A percentile compares a stretch with the other conserved stretches of the same genome.
These are phyloP conservation scores for Phaethon lepturus DNA, from an alignment of 2,113 vertebrate genomes.

Conservation along the genomic window DNA sequence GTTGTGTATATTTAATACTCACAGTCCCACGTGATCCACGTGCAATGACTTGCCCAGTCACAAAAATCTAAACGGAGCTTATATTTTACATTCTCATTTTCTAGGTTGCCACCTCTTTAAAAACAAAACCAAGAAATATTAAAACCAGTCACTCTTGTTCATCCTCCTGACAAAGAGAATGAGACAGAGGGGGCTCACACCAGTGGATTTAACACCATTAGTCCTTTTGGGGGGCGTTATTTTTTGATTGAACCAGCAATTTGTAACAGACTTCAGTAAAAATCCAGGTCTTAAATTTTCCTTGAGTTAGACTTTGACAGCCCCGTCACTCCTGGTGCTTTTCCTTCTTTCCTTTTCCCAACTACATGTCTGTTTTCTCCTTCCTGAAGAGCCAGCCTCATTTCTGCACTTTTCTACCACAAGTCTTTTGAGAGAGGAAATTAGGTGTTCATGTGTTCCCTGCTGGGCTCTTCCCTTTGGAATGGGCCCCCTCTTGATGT, in stretches of 20 bases:
- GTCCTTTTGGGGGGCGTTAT: neutral
- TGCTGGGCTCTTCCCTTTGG: neutral
- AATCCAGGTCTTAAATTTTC: neutral
- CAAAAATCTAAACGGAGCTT: neutral
- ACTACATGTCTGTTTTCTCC: neutral
- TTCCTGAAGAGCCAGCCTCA: neutral
- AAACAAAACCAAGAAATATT: neutral
- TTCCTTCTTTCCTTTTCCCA: neutral
- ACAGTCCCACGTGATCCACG: neutral
- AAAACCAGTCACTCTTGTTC: neutral
- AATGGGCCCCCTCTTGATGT: neutral
- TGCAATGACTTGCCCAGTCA: neutral
- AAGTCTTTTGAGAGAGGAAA: neutral
- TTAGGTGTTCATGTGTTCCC: neutral
- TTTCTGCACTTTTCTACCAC: neutral
- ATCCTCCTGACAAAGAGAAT: neutral
- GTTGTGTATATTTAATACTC: neutral
- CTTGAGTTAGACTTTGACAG: neutral
- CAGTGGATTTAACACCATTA: neutral
- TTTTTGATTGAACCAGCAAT: neutral
- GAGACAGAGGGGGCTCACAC: neutral
- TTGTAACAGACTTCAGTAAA: neutral
- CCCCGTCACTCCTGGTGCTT: neutral
- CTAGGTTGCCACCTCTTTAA: neutral
- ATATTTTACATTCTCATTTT: neutral